phyloP scores from a whole-genome alignment of 2,113 vertebrate species.

The Pteropus alecto region DNA sequence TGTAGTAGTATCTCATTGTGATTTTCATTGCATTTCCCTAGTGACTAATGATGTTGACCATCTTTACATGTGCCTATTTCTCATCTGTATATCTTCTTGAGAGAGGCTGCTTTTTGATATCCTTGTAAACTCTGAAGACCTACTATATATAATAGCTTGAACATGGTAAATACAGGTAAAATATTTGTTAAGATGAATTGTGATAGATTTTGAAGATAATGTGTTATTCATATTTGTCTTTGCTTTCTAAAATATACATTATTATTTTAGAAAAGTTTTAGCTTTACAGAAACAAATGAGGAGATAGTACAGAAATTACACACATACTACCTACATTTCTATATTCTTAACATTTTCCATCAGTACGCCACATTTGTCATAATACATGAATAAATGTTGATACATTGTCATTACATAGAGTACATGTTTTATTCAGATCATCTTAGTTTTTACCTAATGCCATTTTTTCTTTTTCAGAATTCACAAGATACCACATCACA shows the following conservation, averaged over 20 bases:
- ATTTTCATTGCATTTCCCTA: background rate
- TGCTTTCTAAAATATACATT: background rate
- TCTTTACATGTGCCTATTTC: background rate
- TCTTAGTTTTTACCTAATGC: background rate
- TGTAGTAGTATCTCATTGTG: background rate
- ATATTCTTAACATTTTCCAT: background rate
- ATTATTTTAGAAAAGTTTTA: background rate
- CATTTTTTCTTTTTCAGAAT: background rate
- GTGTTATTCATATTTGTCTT: background rate
- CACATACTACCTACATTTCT: background rate
- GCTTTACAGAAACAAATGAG: background rate
- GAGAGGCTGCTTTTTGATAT: background rate
- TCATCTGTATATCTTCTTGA: background rate
- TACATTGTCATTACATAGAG: background rate
- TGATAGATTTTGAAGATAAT: background rate
- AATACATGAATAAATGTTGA: background rate
- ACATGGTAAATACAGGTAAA: background rate
- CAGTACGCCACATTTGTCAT: background rate
- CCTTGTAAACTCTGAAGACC: background rate
- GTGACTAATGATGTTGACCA: background rate
- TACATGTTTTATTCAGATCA: background rate
- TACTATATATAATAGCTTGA: background rate
- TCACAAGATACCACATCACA: background rate
- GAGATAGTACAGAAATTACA: background rate
- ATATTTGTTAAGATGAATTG: background rate